Base-by-base conservation (phyloP, 2,797 vertebrate genomes). In the Vipera latastei region DNA sequence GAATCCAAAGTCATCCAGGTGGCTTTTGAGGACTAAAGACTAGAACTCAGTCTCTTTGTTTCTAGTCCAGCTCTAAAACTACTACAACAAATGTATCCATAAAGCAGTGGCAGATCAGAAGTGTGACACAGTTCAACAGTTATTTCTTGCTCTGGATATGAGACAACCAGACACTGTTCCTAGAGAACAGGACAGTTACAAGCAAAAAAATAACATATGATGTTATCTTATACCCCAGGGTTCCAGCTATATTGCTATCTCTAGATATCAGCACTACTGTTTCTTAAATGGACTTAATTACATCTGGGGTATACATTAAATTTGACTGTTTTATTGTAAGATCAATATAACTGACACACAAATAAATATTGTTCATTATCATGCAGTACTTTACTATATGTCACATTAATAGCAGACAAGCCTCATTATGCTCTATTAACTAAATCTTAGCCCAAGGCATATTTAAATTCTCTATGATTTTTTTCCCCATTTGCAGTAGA, bases 281-380 rank as follows among this genome's bases (percentile, higher is more conserved):
- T 96, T 94, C 92, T 93, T 94, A 93, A 95, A 93, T 94, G 20
- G 93, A 92, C 69, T 92, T 95, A 96, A 94, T 96, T 95, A 96
- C 88, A 63, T 53, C 60, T 63, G 25, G 48, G 94, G 88, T 92
- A 89, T 92, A 89, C 89, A 95, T 94, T 96, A 95, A 94, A 86
- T 94, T 90, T 94, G 91, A 94, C 90, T 90, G 89, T 57, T 93
- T 95, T 97, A 94, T 94, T 90, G 87, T 78, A 51, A 91, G 90
- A 94, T 96, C 93, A 96, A 95, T 96, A 95, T 93, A 69, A 94
- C 60, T 93, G 92, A 94, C 93, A 96, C 73, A 83, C 6, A 93
- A 91, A 96, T 95, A 96, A 96, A 94, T 92, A 96, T 88, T 92
- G 6, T 51, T 94, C 56, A 87, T 94, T 95, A 91, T 91, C 94